Conservation (phyloP, 92 coral and sea anemone species). For the Paramuricea clavata region DNA sequence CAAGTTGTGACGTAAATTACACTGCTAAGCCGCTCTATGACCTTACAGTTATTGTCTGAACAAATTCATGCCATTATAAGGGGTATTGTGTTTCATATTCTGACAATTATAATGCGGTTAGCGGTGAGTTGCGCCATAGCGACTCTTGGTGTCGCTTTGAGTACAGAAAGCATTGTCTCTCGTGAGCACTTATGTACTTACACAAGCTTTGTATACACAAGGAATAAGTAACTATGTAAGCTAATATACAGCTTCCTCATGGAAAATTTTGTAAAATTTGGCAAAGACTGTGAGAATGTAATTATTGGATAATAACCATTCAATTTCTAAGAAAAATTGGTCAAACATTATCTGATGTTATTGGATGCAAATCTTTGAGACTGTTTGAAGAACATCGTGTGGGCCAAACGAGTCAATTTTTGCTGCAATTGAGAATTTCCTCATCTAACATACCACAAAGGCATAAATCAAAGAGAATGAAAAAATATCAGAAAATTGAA, state of each 20-base stretch:
- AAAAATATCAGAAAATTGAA: too few relatives aligned
- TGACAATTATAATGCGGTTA: constrained; percentile 17
- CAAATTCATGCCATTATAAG: neutral
- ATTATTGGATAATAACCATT: neutral
- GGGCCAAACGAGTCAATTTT: too few relatives aligned
- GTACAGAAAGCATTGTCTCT: neutral
- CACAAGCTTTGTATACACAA: neutral
- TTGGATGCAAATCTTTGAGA: too few relatives aligned
- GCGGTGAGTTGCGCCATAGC: constrained; percentile 10
- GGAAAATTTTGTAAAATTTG: neutral
- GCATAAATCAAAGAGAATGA: too few relatives aligned
- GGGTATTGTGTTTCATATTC: constrained; percentile 2
- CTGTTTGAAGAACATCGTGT: too few relatives aligned
- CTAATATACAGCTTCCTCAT: neutral
- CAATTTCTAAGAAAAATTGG: neutral
- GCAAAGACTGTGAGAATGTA: neutral
- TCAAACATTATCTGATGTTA: neutral
- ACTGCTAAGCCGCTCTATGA: neutral
- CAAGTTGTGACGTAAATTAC: constrained; percentile 2
- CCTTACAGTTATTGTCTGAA: neutral
- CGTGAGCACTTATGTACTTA: neutral
- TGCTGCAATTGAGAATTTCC: too few relatives aligned
- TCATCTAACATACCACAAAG: too few relatives aligned
- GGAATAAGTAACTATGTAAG: neutral
- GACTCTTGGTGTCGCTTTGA: neutral